A percentile compares a stretch with the other conserved stretches of the same genome.
Evolutionary conservation across 1,140 invertebrate genomes (phyloP).

Genomic region (Heliconius melpomene): DNA sequence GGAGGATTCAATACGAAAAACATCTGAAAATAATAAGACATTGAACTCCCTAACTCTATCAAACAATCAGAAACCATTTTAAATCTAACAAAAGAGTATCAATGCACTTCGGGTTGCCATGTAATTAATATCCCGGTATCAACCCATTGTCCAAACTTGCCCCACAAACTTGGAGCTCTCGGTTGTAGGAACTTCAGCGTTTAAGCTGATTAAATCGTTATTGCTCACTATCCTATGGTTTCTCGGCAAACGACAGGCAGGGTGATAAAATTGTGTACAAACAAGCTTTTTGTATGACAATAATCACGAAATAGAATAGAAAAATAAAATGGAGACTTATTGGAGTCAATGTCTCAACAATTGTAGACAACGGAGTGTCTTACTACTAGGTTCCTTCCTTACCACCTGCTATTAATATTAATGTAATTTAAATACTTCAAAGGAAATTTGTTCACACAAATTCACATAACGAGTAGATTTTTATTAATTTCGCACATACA

Average conservation of each 20-base stretch:
- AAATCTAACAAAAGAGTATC: conserved; percentile 1
- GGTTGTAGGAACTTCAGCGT: conserved; percentile 10
- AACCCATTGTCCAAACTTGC: conserved; percentile 23
- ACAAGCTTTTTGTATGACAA: neutral
- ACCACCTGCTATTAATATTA: no score
- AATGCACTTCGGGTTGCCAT: conserved; percentile 1
- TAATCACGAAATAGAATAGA: neutral
- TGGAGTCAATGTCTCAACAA: no score
- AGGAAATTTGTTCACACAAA: neutral
- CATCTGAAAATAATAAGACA: neutral
- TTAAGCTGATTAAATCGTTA: conserved; percentile 20
- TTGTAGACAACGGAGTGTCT: no score
- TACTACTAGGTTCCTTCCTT: no score
- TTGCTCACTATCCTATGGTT: conserved; percentile 7
- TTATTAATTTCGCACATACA: conserved; percentile 11
- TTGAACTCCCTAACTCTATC: neutral
- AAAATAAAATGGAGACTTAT: neutral
- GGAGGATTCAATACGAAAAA: no score
- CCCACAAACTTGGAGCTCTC: conserved; percentile 2
- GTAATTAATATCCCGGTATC: conserved; percentile 28
- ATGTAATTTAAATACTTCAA: neutral
- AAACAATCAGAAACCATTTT: neutral
- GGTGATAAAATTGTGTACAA: neutral
- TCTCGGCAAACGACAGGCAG: neutral
- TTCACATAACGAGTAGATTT: neutral